Conservation (phyloP, 2,113 vertebrate genomes). For the Lasiurus cinereus region DNA sequence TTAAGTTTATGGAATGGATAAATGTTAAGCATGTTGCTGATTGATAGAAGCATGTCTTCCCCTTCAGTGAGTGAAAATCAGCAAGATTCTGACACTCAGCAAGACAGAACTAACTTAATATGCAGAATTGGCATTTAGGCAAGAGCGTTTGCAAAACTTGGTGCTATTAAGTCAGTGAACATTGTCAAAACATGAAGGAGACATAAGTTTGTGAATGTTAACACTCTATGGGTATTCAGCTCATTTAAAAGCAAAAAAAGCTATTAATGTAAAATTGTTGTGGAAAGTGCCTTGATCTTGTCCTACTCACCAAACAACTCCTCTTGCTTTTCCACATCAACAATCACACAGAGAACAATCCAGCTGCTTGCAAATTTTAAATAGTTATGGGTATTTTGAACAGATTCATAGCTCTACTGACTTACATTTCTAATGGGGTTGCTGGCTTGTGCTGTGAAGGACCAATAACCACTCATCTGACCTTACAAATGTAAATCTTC, state of each 20-base stretch:
- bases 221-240: constrained; percentile 39
- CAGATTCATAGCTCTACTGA: background rate
- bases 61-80: constrained; percentile 68
- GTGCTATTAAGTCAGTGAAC: constrained; percentile 56
- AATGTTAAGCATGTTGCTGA: constrained; percentile 71
- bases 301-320: background rate
- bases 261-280: constrained; percentile 36
- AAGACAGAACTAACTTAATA: constrained; percentile 72
- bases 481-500: background rate
- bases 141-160: constrained; percentile 53
- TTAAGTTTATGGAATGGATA: background rate
- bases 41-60: constrained; percentile 74
- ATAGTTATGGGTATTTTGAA: constrained; percentile 7
- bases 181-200: constrained; percentile 76
- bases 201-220: constrained; percentile 46
- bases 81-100: constrained; percentile 55
- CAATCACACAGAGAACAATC: background rate
- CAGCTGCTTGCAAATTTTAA: background rate
- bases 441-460: background rate
- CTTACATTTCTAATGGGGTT: background rate
- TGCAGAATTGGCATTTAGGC: constrained; percentile 66
- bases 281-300: background rate
- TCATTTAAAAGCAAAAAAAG: constrained; percentile 58
- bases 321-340: background rate
- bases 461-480: background rate